These are phyloP conservation scores for Enhydra lutris DNA, from an alignment of 2,113 vertebrate genomes.

Conservation along the genomic window DNA sequence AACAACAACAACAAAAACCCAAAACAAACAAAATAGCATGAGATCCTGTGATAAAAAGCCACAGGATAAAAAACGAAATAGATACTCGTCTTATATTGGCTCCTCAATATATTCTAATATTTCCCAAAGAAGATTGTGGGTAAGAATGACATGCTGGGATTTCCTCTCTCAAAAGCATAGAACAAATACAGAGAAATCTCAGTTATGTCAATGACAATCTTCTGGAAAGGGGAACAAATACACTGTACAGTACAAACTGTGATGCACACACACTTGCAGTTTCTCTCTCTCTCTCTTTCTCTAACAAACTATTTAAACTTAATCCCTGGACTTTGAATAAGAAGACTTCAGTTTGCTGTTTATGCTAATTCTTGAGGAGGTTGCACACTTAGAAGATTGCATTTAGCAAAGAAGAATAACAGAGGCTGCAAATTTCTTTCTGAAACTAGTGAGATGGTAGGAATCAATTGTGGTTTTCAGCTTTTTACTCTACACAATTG, in stretches of 20 bases:
- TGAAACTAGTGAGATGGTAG: not conserved
- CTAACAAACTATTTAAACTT: not conserved
- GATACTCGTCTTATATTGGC: not conserved
- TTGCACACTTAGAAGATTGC: not conserved
- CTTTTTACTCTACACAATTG: slow-evolving; percentile 12
- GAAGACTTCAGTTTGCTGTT: not conserved
- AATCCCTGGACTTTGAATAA: not conserved
- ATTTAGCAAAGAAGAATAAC: not conserved
- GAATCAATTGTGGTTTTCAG: not conserved
- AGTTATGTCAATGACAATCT: not conserved
- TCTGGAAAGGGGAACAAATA: not conserved
- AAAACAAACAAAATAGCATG: not conserved
- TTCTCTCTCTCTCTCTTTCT: not conserved
- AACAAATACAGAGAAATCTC: not conserved
- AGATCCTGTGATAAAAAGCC: not conserved
- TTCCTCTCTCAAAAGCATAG: not conserved
- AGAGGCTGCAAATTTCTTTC: not conserved
- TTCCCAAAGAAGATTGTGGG: not conserved
- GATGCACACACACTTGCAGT: accelerated
- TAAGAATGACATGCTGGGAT: not conserved
- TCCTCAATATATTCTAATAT: not conserved
- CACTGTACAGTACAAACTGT: not conserved
- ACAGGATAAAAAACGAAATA: not conserved
- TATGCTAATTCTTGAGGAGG: not conserved
- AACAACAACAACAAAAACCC: not conserved